A percentile compares a stretch with the other conserved stretches of the same genome.
These are phyloP conservation scores for Nyctibius bracteatus DNA, from an alignment of 2,113 vertebrate species.

Conservation along the genomic window DNA sequence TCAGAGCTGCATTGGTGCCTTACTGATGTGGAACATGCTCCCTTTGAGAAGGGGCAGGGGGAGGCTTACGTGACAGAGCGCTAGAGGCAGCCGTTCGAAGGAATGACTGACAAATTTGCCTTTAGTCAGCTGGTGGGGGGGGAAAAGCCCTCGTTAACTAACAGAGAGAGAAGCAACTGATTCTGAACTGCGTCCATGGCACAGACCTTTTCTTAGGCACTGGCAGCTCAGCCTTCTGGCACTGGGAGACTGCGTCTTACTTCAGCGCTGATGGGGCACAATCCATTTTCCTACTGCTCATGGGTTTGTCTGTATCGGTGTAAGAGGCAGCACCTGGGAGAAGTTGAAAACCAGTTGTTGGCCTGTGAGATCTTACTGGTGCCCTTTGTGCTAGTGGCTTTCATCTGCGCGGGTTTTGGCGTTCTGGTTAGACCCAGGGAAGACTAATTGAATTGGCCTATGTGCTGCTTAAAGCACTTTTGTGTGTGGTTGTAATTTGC, in stretches of 20 bases:
- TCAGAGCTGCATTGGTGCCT: rapidly evolving
- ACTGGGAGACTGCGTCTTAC: not conserved
- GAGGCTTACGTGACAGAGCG: rapidly evolving
- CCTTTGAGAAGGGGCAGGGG: not conserved
- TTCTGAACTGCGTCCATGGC: not conserved
- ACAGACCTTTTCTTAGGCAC: not conserved
- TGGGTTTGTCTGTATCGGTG: not conserved
- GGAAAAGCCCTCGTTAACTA: not conserved
- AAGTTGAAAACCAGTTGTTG: not conserved
- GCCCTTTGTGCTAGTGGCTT: not conserved
- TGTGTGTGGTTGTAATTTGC: not conserved
- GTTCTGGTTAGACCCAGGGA: not conserved
- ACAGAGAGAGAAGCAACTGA: not conserved
- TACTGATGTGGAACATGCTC: not conserved
- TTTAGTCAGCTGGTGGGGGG: rapidly evolving
- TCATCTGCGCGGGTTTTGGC: not conserved
- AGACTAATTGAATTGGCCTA: rapidly evolving
- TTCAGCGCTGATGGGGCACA: no score
- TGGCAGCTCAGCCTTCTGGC: not conserved
- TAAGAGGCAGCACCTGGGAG: not conserved
- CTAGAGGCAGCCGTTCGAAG: not conserved
- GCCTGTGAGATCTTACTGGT: not conserved
- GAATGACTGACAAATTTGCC: not conserved
- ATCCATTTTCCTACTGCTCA: rapidly evolving
- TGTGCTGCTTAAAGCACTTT: not conserved